Conservation (phyloP, 35 echinoderm and acorn worm genomes). For the Lytechinus variegatus region DNA sequence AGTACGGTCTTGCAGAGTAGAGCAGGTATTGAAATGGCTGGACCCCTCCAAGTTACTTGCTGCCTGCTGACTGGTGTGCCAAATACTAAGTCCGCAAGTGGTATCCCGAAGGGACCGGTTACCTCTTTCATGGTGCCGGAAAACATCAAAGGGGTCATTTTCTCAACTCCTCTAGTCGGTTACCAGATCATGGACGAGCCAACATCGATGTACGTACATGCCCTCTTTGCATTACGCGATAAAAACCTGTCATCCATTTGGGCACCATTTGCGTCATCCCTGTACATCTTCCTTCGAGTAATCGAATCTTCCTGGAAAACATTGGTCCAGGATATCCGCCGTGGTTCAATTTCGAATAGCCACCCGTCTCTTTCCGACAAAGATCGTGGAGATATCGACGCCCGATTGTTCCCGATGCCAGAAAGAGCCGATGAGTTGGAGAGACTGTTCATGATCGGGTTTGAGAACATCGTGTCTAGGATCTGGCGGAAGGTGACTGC, state of each 20-base stretch:
- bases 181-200: not conserved
- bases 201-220: conserved; percentile 22
- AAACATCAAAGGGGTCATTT: not conserved
- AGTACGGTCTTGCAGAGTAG: not conserved
- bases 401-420: not conserved
- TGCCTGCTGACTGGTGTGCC: not conserved
- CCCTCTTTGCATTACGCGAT: conserved; percentile 36
- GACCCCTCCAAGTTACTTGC: not conserved
- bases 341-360: not conserved
- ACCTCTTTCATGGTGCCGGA: conserved; percentile 27
- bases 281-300: conserved; percentile 16
- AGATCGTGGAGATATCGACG: not conserved
- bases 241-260: not conserved
- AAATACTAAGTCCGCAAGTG: not conserved
- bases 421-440: conserved; percentile 32
- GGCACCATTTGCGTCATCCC: conserved; percentile 26
- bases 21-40: not conserved
- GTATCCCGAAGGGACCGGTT: conserved; percentile 16
- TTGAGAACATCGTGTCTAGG: conserved; percentile 39
- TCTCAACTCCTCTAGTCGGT: conserved; percentile 24
- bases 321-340: conserved; percentile 12
- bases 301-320: conserved; percentile 6
- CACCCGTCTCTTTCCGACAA: not conserved
- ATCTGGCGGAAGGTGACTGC: not conserved
- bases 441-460: not conserved